A percentile compares a stretch with the other conserved stretches of the same genome.
Conservation (phyloP, 2,113 vertebrate genomes). For the Pheucticus melanocephalus region DNA sequence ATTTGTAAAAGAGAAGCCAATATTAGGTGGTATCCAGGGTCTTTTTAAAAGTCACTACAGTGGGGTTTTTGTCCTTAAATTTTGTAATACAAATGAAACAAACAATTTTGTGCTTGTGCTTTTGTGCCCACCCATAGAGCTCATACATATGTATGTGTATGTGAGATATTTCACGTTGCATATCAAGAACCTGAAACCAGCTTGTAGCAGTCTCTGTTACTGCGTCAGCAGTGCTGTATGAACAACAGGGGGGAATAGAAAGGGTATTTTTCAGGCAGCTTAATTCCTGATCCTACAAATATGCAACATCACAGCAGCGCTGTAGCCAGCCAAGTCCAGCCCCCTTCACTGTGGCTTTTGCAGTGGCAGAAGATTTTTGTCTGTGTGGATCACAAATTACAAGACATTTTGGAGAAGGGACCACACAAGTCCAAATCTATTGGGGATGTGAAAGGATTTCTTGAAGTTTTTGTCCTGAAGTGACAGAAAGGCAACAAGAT, state of each 20-base stretch:
- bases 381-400: not conserved
- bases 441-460: not conserved
- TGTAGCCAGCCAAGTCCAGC: not conserved
- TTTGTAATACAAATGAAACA: not conserved
- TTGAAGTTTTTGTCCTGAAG: not conserved
- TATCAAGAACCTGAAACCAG: not conserved
- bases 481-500: not conserved
- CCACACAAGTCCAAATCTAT: not conserved
- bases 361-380: not conserved
- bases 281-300: not conserved
- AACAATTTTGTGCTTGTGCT: not conserved
- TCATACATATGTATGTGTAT: not conserved
- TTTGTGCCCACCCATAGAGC: not conserved
- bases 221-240: not conserved
- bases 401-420: not conserved
- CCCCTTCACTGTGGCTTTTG: not conserved
- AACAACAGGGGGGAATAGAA: not conserved
- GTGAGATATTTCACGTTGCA: not conserved
- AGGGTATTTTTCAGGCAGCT: not conserved
- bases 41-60: not conserved
- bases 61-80: not conserved
- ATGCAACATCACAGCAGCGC: not conserved
- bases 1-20: not conserved
- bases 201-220: not conserved
- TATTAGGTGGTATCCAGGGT: not conserved